Evolutionary conservation across 2,888 invertebrate species (phyloP).

Genomic region (Drosophila melanosoma): DNA sequence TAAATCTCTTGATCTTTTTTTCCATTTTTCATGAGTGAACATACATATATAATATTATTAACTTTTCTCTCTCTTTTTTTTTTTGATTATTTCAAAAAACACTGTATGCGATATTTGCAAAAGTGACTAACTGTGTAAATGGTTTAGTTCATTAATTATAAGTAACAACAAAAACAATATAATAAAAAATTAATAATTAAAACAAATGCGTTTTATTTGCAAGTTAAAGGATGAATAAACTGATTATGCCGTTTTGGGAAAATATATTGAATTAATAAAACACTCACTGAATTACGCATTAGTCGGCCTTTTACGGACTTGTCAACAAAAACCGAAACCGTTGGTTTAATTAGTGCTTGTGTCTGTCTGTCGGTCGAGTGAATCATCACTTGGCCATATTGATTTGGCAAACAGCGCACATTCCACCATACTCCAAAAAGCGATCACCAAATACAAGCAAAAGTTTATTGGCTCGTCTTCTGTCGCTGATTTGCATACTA

Average conservation of each 20-base stretch:
- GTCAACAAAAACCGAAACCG: constrained; percentile 37
- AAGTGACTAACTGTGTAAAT: constrained; percentile 61
- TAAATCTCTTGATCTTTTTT: constrained; percentile 25
- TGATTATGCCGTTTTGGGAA: background rate
- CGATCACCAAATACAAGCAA: constrained; percentile 63
- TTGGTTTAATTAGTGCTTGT: constrained; percentile 39
- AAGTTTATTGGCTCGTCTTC: constrained; percentile 54
- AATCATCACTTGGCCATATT: constrained; percentile 56
- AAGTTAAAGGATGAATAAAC: background rate
- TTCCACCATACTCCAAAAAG: constrained; percentile 55
- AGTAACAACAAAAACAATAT: constrained; percentile 16
- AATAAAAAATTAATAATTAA: constrained; percentile 11
- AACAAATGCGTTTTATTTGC: background rate
- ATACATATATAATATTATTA: constrained; percentile 19
- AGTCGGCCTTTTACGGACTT: constrained; percentile 52
- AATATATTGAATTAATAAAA: constrained; percentile 19
- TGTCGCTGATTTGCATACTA: constrained; percentile 47
- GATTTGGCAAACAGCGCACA: constrained; percentile 70
- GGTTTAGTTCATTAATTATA: constrained; percentile 60
- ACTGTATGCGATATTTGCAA: constrained; percentile 84
- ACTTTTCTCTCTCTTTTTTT: constrained; percentile 49
- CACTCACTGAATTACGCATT: constrained; percentile 52
- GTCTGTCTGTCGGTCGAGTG: constrained; percentile 43
- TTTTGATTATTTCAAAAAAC: constrained; percentile 79
- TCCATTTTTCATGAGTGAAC: constrained; percentile 64